A percentile compares a stretch with the other conserved stretches of the same genome.
phyloP scores from a whole-genome alignment of 2,797 vertebrate genomes.

The Trematomus bernacchii region DNA sequence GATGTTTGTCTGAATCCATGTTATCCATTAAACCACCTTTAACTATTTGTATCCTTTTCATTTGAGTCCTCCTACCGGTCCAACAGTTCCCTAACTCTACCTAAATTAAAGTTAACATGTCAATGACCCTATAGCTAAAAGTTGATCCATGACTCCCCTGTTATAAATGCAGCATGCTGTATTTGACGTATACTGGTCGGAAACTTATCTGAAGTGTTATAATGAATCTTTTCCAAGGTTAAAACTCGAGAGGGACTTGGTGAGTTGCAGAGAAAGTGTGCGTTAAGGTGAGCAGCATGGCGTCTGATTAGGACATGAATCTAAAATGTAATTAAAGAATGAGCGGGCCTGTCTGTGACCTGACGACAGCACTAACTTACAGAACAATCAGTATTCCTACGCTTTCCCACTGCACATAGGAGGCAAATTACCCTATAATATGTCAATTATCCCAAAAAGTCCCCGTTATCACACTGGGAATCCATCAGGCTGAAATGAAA shows the following conservation, averaged over 20 bases:
- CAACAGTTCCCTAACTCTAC: background rate
- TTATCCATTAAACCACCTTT: background rate
- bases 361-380: conserved; percentile 41
- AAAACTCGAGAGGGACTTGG: conserved; percentile 12
- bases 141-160: background rate
- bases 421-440: conserved; percentile 17
- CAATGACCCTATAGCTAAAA: background rate
- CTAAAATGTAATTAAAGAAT: conserved; percentile 76
- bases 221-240: conserved; percentile 44
- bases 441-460: conserved; percentile 29
- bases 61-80: background rate
- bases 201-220: conserved; percentile 2
- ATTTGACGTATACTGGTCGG: background rate
- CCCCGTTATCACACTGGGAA: background rate
- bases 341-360: conserved; percentile 53
- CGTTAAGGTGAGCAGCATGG: conserved; percentile 51
- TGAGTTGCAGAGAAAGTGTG: conserved; percentile 26
- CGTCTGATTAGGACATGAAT: conserved; percentile 70
- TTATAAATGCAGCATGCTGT: background rate
- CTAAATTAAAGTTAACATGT: background rate
- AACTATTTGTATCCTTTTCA: background rate
- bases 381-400: conserved; percentile 57
- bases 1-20: background rate
- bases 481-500: conserved; percentile 15
- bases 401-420: conserved; percentile 9